Base-by-base conservation (phyloP, 2,888 invertebrate genomes). In the Cremastinae sp. region DNA sequence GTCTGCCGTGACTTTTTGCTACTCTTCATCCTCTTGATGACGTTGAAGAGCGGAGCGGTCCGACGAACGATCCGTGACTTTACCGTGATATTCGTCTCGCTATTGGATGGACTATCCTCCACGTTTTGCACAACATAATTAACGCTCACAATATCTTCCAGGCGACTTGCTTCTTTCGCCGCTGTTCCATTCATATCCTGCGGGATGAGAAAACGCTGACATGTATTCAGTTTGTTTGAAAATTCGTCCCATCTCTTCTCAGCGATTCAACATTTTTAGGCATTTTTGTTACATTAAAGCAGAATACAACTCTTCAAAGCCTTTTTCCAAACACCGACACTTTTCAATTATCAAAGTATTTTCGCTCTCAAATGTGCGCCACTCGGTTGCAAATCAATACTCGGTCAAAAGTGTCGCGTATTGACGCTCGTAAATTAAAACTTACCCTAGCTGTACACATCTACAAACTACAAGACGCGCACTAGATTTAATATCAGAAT, bases 1-100 rank as follows among this genome's bases (percentile, higher is more conserved):
- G 81, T 78, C 47, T 84, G 85, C 9, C 83, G 79, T 9, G 82
- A 70, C 64, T 83, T 87, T 72, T 85, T 87, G 20, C 66, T 83
- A 41, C 68, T 83, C 70, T 85, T 87, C 2, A 87, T 84, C 58
- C 86, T 83, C 69, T 87, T 88, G 2, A 87, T 81, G 1, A 82
- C 80, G 2, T 84, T 80, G 61, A 84, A 87, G 35, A 88, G 75
- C 2, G 86, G 83, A 1, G 84, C 80, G 3, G 83, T 78, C 3
- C 85, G 82, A 22, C 85, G 83, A 10, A 84, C 72, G 7, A 84
- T 84, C n/a, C 82, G 81, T 10, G 84, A 47, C 14, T 86, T 87
- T 59, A 81, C 83, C 22, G 79, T 51, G 4, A 82, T 20, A 53
- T 77, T 83, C 10, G 75, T 79, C 28, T 82, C 84, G 35, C 73